Percentiles rank a stretch among this genome's conserved stretches.
Conservation (phyloP, 2,797 vertebrate genomes). For the Antennarius maculatus region DNA sequence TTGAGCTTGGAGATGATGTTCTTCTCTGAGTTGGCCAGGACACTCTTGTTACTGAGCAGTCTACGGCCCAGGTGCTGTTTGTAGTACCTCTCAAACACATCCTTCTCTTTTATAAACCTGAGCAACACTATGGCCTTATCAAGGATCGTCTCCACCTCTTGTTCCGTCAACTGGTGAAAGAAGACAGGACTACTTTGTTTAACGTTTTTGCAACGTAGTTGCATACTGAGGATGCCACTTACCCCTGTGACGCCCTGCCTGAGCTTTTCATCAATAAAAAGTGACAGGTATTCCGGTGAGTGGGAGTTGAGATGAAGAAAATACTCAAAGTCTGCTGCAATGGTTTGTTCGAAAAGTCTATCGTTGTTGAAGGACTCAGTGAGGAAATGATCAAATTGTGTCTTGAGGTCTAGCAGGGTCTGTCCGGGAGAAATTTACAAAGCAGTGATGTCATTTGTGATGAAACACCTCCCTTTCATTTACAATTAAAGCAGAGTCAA, state of each 20-base stretch:
- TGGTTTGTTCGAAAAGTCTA: conserved; percentile 96
- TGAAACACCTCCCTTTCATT: background rate
- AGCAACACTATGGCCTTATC: conserved; percentile 99
- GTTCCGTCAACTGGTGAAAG: conserved; percentile 89
- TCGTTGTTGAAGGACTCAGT: conserved; percentile 97
- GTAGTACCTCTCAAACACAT: conserved; percentile 97
- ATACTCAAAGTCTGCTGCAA: conserved; percentile 97
- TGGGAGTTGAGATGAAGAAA: conserved; percentile 98
- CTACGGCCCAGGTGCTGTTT: conserved; percentile 95
- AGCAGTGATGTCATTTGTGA: background rate
- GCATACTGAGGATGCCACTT: conserved; percentile 59
- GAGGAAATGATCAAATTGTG: conserved; percentile 95
- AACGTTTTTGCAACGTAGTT: background rate
- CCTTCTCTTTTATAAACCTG: conserved; percentile 99
- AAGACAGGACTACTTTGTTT: background rate
- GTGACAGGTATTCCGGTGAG: conserved; percentile 97
- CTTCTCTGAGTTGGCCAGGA: conserved; percentile 96
- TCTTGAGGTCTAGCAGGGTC: conserved; percentile 97
- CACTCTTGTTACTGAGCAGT: conserved; percentile 96
- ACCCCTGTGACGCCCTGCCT: conserved; percentile 99
- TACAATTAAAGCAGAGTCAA: background rate
- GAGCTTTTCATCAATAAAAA: conserved; percentile 98
- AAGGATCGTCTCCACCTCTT: conserved; percentile 98
- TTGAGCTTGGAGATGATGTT: conserved; percentile 98
- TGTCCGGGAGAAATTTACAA: conserved; percentile 58